Evolutionary conservation across 2,888 invertebrate genomes (phyloP).

Genomic region (Hyles lineata): DNA sequence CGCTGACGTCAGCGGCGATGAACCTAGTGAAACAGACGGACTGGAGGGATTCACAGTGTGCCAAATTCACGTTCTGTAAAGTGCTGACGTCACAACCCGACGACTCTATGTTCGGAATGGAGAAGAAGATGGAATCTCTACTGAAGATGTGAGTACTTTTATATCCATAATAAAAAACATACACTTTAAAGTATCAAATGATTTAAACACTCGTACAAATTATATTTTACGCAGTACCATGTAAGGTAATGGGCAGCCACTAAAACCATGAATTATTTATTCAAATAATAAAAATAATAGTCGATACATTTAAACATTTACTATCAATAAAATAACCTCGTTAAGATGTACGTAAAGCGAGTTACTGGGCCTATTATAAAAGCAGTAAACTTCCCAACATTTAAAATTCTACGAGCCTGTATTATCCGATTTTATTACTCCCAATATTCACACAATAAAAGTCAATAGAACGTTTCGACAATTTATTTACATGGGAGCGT

Average conservation of each 20-base stretch:
- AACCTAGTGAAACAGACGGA: constrained; percentile 82
- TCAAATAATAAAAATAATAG: no score
- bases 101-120: constrained; percentile 90
- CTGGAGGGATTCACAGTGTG: constrained; percentile 91
- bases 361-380: background rate
- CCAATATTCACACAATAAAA: constrained; percentile 5
- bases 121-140: constrained; percentile 91
- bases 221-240: background rate
- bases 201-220: no score
- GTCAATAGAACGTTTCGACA: background rate
- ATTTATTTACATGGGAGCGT: background rate
- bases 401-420: background rate
- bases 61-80: constrained; percentile 91
- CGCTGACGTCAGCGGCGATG: constrained; percentile 74
- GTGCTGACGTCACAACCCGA: constrained; percentile 88
- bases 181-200: background rate
- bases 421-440: background rate
- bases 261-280: background rate
- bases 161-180: background rate
- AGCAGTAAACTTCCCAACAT: background rate
- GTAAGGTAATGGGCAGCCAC: background rate
- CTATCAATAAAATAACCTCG: background rate
- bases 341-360: background rate
- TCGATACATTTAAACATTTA: background rate
- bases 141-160: constrained; percentile 88